Evolutionary conservation across 2,113 vertebrate genomes (phyloP).

Genomic region (Cyanistes caeruleus): DNA sequence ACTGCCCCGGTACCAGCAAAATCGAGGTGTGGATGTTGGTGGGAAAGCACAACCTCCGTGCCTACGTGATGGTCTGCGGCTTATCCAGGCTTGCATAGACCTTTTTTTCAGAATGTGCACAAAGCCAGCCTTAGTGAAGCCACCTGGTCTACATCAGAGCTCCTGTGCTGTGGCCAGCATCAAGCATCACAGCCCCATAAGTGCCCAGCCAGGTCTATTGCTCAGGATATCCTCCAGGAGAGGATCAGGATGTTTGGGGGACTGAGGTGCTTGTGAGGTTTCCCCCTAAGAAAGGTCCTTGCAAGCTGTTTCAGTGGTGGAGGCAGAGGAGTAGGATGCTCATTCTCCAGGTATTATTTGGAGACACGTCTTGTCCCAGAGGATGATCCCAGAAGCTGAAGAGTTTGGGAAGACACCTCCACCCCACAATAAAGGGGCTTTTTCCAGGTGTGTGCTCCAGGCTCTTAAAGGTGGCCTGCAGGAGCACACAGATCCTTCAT

Average conservation of each 20-base stretch:
- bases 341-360: neutral
- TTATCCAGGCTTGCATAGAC: neutral
- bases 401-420: no score
- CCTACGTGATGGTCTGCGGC: neutral
- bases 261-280: neutral
- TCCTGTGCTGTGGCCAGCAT: neutral
- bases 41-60: neutral
- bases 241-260: neutral
- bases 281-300: neutral
- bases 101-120: neutral
- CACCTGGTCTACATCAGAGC: neutral
- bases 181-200: neutral
- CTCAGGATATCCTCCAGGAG: neutral
- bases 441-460: neutral
- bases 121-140: neutral
- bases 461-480: neutral
- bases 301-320: neutral
- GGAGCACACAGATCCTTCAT: neutral
- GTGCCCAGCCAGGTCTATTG: neutral
- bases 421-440: neutral
- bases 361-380: neutral
- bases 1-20: neutral
- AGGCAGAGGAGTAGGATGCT: neutral
- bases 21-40: neutral
- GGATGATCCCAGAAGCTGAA: neutral